Conservation (phyloP, 2,888 invertebrate species). For the Cheilosia impressa region DNA sequence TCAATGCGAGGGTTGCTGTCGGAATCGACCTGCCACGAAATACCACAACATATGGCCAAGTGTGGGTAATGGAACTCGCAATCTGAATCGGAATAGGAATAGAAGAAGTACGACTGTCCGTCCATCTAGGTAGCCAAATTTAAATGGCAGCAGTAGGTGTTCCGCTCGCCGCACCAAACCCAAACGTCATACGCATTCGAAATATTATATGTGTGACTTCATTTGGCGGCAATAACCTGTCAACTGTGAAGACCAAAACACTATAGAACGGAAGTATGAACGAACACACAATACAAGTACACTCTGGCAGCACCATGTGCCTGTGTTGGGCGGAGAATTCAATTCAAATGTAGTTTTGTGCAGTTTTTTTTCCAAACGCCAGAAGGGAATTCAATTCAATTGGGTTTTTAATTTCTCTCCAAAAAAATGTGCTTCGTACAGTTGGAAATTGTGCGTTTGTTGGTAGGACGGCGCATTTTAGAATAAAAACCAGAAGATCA, state of each 20-base stretch:
- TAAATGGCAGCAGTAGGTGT: slow-evolving; percentile 19
- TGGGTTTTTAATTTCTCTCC: background rate
- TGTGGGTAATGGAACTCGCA: slow-evolving; percentile 20
- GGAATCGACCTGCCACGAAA: slow-evolving; percentile 62
- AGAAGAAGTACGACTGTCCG: slow-evolving; percentile 32
- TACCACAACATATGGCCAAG: slow-evolving; percentile 39
- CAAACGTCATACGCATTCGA: slow-evolving; percentile 69
- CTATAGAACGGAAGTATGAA: slow-evolving; percentile 78
- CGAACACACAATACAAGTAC: slow-evolving; percentile 46
- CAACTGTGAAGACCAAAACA: slow-evolving; percentile 78
- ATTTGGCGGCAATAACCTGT: slow-evolving; percentile 77
- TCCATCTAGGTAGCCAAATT: slow-evolving; percentile 42
- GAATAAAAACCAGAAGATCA: too few relatives aligned
- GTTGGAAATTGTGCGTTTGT: too few relatives aligned
- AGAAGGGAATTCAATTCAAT: slow-evolving; percentile 23
- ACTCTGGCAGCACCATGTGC: slow-evolving; percentile 34
- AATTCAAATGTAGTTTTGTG: slow-evolving; percentile 69
- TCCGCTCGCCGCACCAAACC: slow-evolving; percentile 27
- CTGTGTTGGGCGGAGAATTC: slow-evolving; percentile 44
- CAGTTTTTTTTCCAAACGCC: slow-evolving; percentile 52
- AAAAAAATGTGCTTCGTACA: slow-evolving; percentile 65
- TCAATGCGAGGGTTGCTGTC: slow-evolving; percentile 50
- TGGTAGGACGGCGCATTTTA: too few relatives aligned
- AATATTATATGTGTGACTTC: slow-evolving; percentile 64
- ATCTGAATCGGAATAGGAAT: slow-evolving; percentile 9